These are phyloP conservation scores for Leguminivora glycinivorella DNA, from an alignment of 1,140 invertebrate species.

Conservation along the genomic window DNA sequence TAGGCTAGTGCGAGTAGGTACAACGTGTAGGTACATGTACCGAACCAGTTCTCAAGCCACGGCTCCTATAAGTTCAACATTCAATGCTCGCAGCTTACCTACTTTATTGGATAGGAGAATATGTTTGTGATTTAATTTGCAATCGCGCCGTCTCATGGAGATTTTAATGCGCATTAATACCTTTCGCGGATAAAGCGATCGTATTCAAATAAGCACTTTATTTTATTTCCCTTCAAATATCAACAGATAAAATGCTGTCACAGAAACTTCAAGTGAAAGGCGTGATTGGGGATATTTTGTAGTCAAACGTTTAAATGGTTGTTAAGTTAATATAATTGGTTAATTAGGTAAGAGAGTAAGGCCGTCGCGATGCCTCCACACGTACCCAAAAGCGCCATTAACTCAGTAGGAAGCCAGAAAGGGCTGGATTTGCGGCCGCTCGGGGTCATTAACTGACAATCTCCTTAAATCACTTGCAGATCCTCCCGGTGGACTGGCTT, in stretches of 20 bases:
- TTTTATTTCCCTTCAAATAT: constrained; percentile 43
- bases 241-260: constrained; percentile 27
- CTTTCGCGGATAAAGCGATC: constrained; percentile 34
- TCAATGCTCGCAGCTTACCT: constrained; percentile 54
- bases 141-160: constrained; percentile 52
- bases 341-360: constrained; percentile 20
- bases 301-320: not conserved
- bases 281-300: not conserved
- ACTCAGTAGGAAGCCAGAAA: constrained; percentile 55
- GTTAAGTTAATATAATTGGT: constrained; percentile 15
- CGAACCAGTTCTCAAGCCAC: constrained; percentile 61
- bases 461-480: constrained; percentile 77
- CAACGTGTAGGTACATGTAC: too few species aligned
- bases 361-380: constrained; percentile 23
- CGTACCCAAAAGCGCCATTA: constrained; percentile 56
- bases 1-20: not conserved
- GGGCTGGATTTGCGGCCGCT: constrained; percentile 72
- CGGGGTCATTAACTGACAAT: constrained; percentile 74
- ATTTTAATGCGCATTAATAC: constrained; percentile 37
- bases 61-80: constrained; percentile 54
- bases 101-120: constrained; percentile 64
- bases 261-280: not conserved
- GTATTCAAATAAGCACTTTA: constrained; percentile 34
- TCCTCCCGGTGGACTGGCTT: constrained; percentile 59
- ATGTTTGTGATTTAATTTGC: constrained; percentile 72